Evolutionary conservation across 2,113 vertebrate genomes (phyloP).

Genomic region (Noturus placidus): DNA sequence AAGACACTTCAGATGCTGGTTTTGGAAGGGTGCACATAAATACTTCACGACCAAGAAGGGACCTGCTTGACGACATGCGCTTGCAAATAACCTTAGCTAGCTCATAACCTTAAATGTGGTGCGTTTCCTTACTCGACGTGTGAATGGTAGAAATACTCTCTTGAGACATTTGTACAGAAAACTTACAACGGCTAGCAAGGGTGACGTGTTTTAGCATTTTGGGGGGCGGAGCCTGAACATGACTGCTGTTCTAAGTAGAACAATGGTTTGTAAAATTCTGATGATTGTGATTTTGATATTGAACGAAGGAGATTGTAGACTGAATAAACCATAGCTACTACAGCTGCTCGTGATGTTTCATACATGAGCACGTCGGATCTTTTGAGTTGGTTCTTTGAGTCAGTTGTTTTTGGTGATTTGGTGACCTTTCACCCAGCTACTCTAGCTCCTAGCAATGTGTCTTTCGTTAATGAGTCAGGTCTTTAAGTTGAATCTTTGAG

Average conservation of each 20-base stretch:
- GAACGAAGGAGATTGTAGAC: not conserved
- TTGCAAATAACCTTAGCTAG: not conserved
- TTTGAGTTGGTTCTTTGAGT: not conserved
- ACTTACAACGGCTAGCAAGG: not conserved
- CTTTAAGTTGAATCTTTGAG: not conserved
- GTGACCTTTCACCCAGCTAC: not conserved
- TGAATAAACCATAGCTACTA: not conserved
- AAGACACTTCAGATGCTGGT: constrained; percentile 59
- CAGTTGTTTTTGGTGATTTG: not conserved
- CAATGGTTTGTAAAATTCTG: not conserved
- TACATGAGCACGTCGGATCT: not conserved
- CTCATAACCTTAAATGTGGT: not conserved
- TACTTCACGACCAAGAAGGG: not conserved
- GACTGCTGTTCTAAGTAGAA: not conserved
- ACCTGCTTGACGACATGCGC: not conserved
- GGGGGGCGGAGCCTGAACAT: not conserved
- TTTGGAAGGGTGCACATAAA: not conserved
- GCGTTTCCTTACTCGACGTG: not conserved
- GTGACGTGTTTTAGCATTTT: not conserved
- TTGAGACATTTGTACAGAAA: not conserved
- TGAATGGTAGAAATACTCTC: not conserved
- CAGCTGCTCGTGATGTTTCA: not conserved
- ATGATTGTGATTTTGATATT: not conserved
- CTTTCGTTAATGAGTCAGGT: not conserved
- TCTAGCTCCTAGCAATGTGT: not conserved